Conservation (phyloP, 2,113 vertebrate species). For the zebrafish (Danio rerio) region GRCz12tu NC_133183.1:11844001-11844500, state of each 20-base stretch:
- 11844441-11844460: not conserved
- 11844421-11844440: not conserved
- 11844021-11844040: slow-evolving; percentile 13
- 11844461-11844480: too few species aligned
- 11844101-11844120: not conserved
- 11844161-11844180: slow-evolving; percentile 64
- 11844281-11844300: not conserved
- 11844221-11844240: slow-evolving; percentile 24
- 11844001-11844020: slow-evolving; percentile 11
- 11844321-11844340: not conserved
- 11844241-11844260: slow-evolving; percentile 28
- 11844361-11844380: not conserved
- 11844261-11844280: not conserved
- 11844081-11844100: slow-evolving; percentile 5
- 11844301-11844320: not conserved
- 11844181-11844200: slow-evolving; percentile 52
- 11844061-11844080: not conserved
- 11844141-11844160: slow-evolving; percentile 10
- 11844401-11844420: not conserved
- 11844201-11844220: slow-evolving; percentile 37
- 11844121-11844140: not conserved
- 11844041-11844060: slow-evolving; percentile 3
- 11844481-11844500: too few species aligned
- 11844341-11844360: not conserved
- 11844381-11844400: not conserved